Conservation (phyloP, 2,797 vertebrate genomes). For the Lepus oiostolus region DNA sequence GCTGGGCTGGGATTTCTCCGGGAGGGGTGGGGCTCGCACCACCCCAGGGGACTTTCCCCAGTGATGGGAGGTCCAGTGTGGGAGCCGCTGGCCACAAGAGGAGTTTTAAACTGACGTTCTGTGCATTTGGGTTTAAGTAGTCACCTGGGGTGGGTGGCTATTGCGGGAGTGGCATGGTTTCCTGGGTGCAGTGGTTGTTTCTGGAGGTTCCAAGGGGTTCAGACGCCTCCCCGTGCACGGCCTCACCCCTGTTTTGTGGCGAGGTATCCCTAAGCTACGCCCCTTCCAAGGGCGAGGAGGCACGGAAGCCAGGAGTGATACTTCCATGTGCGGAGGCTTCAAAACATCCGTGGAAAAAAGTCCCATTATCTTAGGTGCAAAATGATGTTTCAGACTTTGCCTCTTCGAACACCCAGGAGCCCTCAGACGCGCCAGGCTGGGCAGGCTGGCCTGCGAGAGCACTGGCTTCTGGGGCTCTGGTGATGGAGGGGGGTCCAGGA, state of each 20-base stretch:
- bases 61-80: fast-evolving
- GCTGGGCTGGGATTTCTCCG: background rate
- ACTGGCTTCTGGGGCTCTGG: background rate
- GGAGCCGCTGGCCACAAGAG: fast-evolving
- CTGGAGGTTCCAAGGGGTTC: too few relatives aligned
- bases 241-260: background rate
- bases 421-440: background rate
- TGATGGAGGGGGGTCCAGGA: fast-evolving
- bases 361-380: too few relatives aligned
- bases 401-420: too few relatives aligned
- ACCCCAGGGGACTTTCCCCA: fast-evolving
- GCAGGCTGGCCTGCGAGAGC: background rate
- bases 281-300: background rate
- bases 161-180: fast-evolving
- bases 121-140: background rate
- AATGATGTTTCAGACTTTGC: too few relatives aligned
- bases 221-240: background rate
- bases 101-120: background rate
- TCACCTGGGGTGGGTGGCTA: background rate
- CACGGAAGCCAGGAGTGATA: too few relatives aligned
- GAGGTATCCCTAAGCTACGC: background rate
- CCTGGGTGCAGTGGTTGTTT: background rate
- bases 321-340: too few relatives aligned
- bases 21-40: fast-evolving
- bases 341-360: too few relatives aligned